phyloP scores from a whole-genome alignment of 1,140 invertebrate species.

The Neodiprion virginianus region DNA sequence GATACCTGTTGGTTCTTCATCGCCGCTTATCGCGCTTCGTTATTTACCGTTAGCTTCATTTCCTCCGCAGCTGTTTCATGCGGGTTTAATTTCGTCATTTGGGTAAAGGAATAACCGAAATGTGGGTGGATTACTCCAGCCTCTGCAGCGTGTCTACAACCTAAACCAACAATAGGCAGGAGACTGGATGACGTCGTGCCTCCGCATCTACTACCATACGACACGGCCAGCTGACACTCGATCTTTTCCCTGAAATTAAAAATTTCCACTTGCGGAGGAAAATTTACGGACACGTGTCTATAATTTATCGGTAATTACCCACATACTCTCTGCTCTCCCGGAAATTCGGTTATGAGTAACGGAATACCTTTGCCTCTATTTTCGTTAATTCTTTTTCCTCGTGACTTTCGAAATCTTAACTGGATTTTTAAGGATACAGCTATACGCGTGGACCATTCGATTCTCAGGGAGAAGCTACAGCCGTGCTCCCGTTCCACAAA shows the following conservation, averaged over 20 bases:
- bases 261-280: no score
- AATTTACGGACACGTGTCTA: not conserved
- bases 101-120: not conserved
- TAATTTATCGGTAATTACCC: not conserved
- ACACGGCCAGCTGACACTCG: no score
- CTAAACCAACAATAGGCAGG: not conserved
- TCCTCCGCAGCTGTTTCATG: not conserved
- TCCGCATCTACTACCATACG: no score
- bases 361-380: not conserved
- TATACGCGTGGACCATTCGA: not conserved
- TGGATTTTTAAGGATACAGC: not conserved
- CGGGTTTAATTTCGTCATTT: not conserved
- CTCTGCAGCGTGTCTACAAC: not conserved
- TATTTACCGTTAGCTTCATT: not conserved
- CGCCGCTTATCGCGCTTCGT: not conserved
- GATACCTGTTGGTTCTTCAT: not conserved
- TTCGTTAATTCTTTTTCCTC: not conserved
- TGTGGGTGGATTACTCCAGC: not conserved
- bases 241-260: no score
- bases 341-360: not conserved
- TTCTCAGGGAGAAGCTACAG: not conserved
- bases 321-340: no score
- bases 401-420: no score
- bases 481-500: constrained; percentile 3
- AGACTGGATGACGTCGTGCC: not conserved